Base-by-base conservation (phyloP, 2,797 vertebrate species). In the Takifugu ocellatus region DNA sequence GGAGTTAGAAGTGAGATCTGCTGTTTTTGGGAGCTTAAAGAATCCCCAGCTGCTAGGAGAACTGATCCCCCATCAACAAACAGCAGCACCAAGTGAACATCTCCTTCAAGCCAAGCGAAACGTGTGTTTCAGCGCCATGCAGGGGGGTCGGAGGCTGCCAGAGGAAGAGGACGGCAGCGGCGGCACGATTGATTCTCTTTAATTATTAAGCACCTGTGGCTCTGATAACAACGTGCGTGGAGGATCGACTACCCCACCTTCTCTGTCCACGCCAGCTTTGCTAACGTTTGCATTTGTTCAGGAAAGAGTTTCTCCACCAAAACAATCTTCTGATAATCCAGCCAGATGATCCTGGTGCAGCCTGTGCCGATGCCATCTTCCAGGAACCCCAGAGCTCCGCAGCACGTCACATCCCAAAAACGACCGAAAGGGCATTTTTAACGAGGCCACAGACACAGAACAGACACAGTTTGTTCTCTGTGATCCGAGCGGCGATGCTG, bases 1-100 rank as follows among this genome's bases (percentile, higher is more conserved):
- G 61, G 36, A 25, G 9, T 50, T 29, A 7, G 6, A 5, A 6
- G 57, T 65, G 14, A 44, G 49, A 69, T 72, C 51, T 46, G 25
- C 25, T 29, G 29, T 61, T 45, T 54, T 31, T 52, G 46, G 47
- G 31, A 66, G 43, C 65, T 56, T 54, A 51, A 54, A 52, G 47
- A 57, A 57, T 72, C 44, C 25, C 6, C n/a, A 46, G 70, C 59
- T 66, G 56, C 62, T 61, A 48, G 49, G 72, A 56, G 50, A 80
- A 66, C 57, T 44, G 56, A 74, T 73, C 68, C 68, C 51, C 53
- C 58, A 25, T 71, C 61, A 73, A 56, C 76, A 83, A 76, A 78
- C 61, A 59, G 44, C 43, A 5, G 15, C 52, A 58, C 25, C 43
- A 16, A 63, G 10, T 25, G 16, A 17, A 27, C 25, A 64, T 45